Evolutionary conservation across 1,140 invertebrate species (phyloP).

Genomic region (Meteorus sp.): DNA sequence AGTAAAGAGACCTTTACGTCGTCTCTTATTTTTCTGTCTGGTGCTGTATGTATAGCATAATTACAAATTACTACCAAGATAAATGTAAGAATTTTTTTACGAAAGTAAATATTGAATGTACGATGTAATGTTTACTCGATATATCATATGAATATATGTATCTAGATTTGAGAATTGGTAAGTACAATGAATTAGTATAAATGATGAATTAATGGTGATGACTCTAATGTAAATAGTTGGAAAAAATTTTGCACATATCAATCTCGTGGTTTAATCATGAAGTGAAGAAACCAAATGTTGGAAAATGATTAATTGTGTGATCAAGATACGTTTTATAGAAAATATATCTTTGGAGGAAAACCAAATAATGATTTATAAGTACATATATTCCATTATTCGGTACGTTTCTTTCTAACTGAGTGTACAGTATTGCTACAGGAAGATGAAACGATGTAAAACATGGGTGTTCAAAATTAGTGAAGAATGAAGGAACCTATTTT

Average conservation of each 20-base stretch:
- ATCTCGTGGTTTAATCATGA: background rate
- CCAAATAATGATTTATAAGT: too few species aligned
- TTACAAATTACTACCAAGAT: slow-evolving; percentile 2
- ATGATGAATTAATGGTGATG: background rate
- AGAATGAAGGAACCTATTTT: too few species aligned
- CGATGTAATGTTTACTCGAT: background rate
- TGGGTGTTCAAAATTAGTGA: too few species aligned
- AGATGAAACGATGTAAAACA: too few species aligned
- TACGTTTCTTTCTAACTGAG: too few species aligned
- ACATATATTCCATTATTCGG: too few species aligned
- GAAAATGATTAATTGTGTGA: background rate
- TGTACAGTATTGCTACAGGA: too few species aligned
- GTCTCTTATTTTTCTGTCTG: too few species aligned
- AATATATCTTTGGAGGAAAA: background rate
- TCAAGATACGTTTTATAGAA: too few species aligned
- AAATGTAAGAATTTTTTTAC: slow-evolving; percentile 19
- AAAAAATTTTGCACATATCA: slow-evolving; percentile 16
- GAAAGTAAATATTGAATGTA: background rate
- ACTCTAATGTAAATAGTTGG: slow-evolving; percentile 14
- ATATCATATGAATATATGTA: background rate
- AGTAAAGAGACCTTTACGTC: too few species aligned
- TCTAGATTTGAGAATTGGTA: background rate
- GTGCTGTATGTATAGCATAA: background rate
- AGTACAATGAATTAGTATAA: background rate
- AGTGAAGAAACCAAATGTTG: background rate